Percentiles rank a stretch among this genome's conserved stretches.
Evolutionary conservation across 2,888 invertebrate genomes (phyloP).

Genomic region (Linnaemya tessellans): DNA sequence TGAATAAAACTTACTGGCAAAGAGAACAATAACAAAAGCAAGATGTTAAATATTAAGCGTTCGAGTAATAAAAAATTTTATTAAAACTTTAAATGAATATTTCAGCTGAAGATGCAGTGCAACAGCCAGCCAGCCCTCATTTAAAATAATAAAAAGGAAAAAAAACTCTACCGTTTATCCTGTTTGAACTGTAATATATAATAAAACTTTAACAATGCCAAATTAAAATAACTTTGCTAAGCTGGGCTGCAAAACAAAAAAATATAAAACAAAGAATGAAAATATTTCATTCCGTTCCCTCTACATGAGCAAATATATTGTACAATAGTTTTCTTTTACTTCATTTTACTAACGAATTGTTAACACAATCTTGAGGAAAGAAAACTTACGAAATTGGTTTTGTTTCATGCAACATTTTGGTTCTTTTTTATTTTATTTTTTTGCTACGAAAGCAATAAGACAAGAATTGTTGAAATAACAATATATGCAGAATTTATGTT

Average conservation of each 20-base stretch:
- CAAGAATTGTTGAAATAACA: slow-evolving; percentile 46
- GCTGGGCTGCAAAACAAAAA: slow-evolving; percentile 1
- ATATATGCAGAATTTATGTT: slow-evolving; percentile 52
- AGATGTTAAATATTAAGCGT: slow-evolving; percentile 41
- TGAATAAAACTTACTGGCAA: slow-evolving; percentile 67
- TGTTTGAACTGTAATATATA: slow-evolving; percentile 56
- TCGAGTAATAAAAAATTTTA: slow-evolving; percentile 46
- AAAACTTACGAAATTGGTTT: slow-evolving; percentile 48
- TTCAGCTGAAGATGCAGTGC: slow-evolving; percentile 34
- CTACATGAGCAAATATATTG: slow-evolving; percentile 16
- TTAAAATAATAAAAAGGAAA: background rate
- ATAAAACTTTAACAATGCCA: slow-evolving; percentile 64
- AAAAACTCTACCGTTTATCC: slow-evolving; percentile 51
- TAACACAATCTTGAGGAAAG: slow-evolving; percentile 59
- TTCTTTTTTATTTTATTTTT: slow-evolving; percentile 1
- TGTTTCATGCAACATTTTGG: slow-evolving; percentile 26
- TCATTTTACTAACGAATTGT: slow-evolving; percentile 57
- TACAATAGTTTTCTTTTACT: slow-evolving; percentile 40
- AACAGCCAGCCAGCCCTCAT: background rate
- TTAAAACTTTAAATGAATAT: slow-evolving; percentile 62
- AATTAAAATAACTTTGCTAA: slow-evolving; percentile 67
- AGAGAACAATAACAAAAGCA: slow-evolving; percentile 52
- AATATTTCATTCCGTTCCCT: slow-evolving; percentile 62
- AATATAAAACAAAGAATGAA: slow-evolving; percentile 1
- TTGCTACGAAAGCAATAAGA: slow-evolving; percentile 25